A percentile compares a stretch with the other conserved stretches of the same genome.
These are phyloP conservation scores for Microtus richardsoni DNA, from an alignment of 2,113 vertebrate genomes.

Conservation along the genomic window DNA sequence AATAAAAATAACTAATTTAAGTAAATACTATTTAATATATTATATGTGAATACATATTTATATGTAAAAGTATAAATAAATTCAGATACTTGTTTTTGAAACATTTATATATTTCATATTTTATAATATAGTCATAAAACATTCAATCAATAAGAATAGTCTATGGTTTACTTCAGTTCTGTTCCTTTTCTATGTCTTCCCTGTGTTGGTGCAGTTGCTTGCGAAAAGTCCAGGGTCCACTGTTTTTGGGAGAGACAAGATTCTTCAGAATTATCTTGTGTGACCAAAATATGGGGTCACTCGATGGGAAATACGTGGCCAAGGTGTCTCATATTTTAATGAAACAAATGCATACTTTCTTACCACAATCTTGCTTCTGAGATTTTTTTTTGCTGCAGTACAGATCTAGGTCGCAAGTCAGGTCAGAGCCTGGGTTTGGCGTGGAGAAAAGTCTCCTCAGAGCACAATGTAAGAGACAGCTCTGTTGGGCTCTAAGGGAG, in stretches of 20 bases:
- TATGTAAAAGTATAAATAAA: not conserved
- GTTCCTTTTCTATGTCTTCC: not conserved
- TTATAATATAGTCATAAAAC: conserved; percentile 35
- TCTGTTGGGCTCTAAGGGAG: not conserved
- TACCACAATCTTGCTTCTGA: not conserved
- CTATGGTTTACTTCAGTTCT: not conserved
- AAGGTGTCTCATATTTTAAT: not conserved
- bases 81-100: not conserved
- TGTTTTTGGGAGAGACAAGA: not conserved
- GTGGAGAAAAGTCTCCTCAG: not conserved
- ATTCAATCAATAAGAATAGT: not conserved
- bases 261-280: not conserved
- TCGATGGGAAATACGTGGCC: not conserved
- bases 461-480: not conserved
- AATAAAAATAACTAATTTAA: conserved; percentile 16
- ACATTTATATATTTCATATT: not conserved
- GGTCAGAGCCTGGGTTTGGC: not conserved
- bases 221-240: not conserved
- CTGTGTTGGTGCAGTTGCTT: not conserved
- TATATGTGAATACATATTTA: not conserved
- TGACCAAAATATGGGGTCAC: not conserved
- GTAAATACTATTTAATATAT: not conserved
- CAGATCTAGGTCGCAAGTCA: not conserved
- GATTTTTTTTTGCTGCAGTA: not conserved
- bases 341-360: not conserved